Percentiles rank a stretch among this genome's conserved stretches.
Evolutionary conservation across 2,888 invertebrate species (phyloP).

Genomic region (Altica lythri): DNA sequence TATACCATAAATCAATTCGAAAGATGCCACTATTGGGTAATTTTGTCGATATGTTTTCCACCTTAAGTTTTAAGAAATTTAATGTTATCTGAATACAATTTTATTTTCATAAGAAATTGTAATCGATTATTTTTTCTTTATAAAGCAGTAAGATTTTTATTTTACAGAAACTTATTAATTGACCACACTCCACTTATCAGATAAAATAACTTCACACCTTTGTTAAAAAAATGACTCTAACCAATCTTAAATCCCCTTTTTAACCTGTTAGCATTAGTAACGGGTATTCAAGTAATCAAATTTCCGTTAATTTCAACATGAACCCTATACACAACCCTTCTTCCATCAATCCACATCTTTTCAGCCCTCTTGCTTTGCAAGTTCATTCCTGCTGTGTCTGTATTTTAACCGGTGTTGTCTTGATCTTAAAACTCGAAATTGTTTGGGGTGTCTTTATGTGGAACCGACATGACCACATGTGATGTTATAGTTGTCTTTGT

Average conservation of each 20-base stretch:
- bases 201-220: slow-evolving; percentile 4
- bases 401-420: neutral
- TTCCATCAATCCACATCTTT: too few species aligned
- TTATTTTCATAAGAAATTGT: too few species aligned
- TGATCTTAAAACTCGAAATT: neutral
- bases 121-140: too few species aligned
- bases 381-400: slow-evolving; percentile 21
- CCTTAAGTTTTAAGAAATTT: too few species aligned
- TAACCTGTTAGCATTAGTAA: slow-evolving; percentile 43
- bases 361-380: slow-evolving; percentile 27
- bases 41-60: too few species aligned
- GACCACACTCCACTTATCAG: neutral
- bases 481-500: slow-evolving; percentile 16
- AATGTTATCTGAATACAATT: too few species aligned
- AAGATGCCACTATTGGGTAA: too few species aligned
- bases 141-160: too few species aligned
- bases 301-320: slow-evolving; percentile 44
- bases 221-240: slow-evolving; percentile 8
- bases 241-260: slow-evolving; percentile 7
- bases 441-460: neutral
- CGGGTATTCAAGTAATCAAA: slow-evolving; percentile 44
- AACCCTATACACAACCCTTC: slow-evolving; percentile 35
- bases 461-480: slow-evolving; percentile 12
- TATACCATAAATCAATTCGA: too few species aligned
- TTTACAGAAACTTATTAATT: too few species aligned